These are phyloP conservation scores for Phenganax subtilis DNA, from an alignment of 92 coral and sea anemone species.

Conservation along the genomic window DNA sequence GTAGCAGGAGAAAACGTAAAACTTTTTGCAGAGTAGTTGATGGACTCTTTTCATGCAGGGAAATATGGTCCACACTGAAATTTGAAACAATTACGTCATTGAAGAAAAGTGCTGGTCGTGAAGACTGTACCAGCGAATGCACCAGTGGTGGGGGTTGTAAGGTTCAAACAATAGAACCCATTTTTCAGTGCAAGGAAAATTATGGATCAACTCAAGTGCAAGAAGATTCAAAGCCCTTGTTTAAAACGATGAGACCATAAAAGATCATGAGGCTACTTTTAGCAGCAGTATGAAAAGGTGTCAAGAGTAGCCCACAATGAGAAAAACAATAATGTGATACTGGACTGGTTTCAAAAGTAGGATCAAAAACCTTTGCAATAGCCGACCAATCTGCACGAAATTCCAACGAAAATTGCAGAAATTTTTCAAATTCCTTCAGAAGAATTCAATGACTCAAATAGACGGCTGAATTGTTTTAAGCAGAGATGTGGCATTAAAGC, in stretches of 20 bases:
- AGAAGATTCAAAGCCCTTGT: conserved; percentile 34
- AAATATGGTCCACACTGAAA: no score
- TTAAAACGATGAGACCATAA: conserved; percentile 38
- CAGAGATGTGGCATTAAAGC: conserved; percentile 45
- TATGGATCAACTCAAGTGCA: background rate
- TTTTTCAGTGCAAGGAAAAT: background rate
- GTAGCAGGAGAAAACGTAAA: no score
- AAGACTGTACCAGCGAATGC: no score
- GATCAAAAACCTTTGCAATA: conserved; percentile 18
- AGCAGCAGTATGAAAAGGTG: conserved; percentile 30
- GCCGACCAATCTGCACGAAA: conserved; percentile 46
- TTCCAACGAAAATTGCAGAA: conserved; percentile 38
- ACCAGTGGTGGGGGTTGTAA: conserved; percentile 38
- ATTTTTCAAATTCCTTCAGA: conserved; percentile 44
- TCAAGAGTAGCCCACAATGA: conserved; percentile 37
- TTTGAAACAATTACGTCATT: no score
- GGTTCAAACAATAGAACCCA: conserved; percentile 17
- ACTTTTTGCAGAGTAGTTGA: no score
- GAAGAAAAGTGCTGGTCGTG: no score
- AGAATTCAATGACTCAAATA: conserved; percentile 49
- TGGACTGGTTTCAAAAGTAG: conserved; percentile 40
- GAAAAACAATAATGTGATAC: conserved; percentile 30
- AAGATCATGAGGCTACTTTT: conserved; percentile 35
- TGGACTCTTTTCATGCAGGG: no score
- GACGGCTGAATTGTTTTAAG: conserved; percentile 49